Percentiles rank a stretch among this genome's conserved stretches.
Evolutionary conservation across 2,888 invertebrate genomes (phyloP).

Genomic region (Selenia dentaria): DNA sequence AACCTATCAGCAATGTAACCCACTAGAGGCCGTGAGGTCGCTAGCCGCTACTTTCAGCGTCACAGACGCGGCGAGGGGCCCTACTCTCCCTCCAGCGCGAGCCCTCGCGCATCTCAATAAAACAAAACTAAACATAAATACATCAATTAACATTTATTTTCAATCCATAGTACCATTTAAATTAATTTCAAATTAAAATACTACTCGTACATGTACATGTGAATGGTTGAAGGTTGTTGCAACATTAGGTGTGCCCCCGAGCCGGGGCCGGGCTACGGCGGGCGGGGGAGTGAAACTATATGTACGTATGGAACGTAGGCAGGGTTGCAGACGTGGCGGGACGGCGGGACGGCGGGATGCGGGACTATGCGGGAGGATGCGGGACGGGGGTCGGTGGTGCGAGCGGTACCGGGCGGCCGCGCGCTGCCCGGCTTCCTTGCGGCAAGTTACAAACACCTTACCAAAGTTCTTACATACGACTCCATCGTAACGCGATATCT

Average conservation of each 20-base stretch:
- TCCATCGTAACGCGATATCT: slow-evolving; percentile 60
- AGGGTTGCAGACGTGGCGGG: too few species aligned
- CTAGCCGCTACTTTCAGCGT: slow-evolving; percentile 29
- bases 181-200: slow-evolving; percentile 75
- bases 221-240: slow-evolving; percentile 72
- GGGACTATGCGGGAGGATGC: slow-evolving; percentile 62
- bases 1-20: slow-evolving; percentile 53
- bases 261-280: slow-evolving; percentile 81
- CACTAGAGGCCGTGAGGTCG: slow-evolving; percentile 45
- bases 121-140: slow-evolving; percentile 71
- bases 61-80: slow-evolving; percentile 12
- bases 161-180: slow-evolving; percentile 82
- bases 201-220: slow-evolving; percentile 55
- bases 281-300: slow-evolving; percentile 65
- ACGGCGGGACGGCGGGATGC: slow-evolving; percentile 9
- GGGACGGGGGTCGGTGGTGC: slow-evolving; percentile 82
- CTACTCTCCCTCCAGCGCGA: not conserved
- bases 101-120: slow-evolving; percentile 13
- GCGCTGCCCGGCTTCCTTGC: slow-evolving; percentile 29
- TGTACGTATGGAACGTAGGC: too few species aligned
- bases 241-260: slow-evolving; percentile 29
- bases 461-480: slow-evolving; percentile 55
- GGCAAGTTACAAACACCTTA: slow-evolving; percentile 40
- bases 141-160: slow-evolving; percentile 83
- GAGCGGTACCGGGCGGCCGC: not conserved